Percentiles rank a stretch among this genome's conserved stretches.
Conservation (phyloP, 2,888 invertebrate species). For the Onchidella celtica region DNA sequence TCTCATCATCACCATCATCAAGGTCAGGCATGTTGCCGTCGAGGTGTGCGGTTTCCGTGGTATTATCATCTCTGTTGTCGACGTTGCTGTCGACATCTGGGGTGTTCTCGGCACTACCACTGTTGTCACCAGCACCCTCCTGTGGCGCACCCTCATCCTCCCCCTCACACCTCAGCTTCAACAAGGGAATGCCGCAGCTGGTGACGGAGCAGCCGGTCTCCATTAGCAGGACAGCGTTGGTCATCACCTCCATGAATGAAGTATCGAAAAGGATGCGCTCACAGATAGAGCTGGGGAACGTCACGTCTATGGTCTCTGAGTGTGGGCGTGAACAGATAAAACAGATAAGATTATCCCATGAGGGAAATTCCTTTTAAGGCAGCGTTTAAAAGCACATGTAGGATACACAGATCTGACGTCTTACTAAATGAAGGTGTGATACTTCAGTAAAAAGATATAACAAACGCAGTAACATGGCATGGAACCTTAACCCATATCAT, state of each 20-base stretch:
- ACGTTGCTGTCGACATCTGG: background rate
- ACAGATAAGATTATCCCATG: background rate
- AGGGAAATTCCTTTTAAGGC: background rate
- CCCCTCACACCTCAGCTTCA: background rate
- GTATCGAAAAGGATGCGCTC: background rate
- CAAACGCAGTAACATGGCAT: no score
- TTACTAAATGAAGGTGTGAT: no score
- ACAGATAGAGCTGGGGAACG: background rate
- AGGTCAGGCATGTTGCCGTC: no score
- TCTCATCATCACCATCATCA: no score
- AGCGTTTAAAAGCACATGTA: no score
- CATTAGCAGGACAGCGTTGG: background rate
- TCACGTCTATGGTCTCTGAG: background rate
- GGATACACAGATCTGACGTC: no score
- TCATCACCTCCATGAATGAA: background rate
- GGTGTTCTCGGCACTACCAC: background rate
- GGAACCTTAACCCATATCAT: no score
- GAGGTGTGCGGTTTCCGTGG: background rate
- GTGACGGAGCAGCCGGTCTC: background rate
- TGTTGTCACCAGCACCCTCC: background rate
- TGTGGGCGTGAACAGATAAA: no score
- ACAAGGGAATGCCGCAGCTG: background rate
- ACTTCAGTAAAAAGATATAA: no score
- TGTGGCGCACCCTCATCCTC: background rate
- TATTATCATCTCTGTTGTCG: background rate